These are phyloP conservation scores for Aurelia coerulea DNA, from an alignment of 30 jellyfish, hydroid and myxozoan species.

Conservation along the genomic window DNA sequence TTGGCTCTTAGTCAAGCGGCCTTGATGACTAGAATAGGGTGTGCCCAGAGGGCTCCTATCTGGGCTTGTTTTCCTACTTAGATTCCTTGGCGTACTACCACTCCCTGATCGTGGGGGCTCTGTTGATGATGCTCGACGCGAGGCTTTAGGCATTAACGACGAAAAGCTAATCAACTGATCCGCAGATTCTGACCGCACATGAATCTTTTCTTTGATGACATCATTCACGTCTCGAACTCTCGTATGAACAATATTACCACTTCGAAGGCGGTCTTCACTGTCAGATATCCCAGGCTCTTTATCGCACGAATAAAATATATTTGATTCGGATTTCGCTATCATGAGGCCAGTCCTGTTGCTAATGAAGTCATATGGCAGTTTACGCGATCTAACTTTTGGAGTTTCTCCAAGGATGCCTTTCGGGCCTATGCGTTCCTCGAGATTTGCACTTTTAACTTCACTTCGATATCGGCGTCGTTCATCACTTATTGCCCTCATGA, in stretches of 20 bases:
- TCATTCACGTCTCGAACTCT: conserved; percentile 91
- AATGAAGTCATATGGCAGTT: conserved; percentile 27
- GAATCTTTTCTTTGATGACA: conserved; percentile 78
- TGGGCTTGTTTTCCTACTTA: not conserved
- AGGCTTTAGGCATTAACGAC: not conserved
- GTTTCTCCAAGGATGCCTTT: conserved; percentile 3
- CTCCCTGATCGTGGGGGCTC: not conserved
- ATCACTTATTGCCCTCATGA: conserved; percentile 10
- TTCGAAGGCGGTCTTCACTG: conserved; percentile 41
- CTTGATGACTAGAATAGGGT: conserved; percentile 30
- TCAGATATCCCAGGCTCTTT: conserved; percentile 12
- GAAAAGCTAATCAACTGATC: conserved; percentile 49
- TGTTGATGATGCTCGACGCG: conserved; percentile 6
- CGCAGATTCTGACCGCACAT: conserved; percentile 60
- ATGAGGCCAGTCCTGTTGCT: conserved; percentile 45
- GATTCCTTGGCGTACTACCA: conserved; percentile 10
- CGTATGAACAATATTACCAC: conserved; percentile 78
- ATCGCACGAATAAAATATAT: conserved; percentile 34
- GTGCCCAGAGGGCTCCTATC: not conserved
- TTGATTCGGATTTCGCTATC: conserved; percentile 47
- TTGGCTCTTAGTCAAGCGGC: conserved; percentile 1
- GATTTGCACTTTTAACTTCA: conserved; percentile 47
- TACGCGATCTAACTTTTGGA: not conserved
- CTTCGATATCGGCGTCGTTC: conserved; percentile 47
- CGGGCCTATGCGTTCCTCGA: conserved; percentile 45